phyloP scores from a whole-genome alignment of 2,888 invertebrate species.

The Norana najaformis region DNA sequence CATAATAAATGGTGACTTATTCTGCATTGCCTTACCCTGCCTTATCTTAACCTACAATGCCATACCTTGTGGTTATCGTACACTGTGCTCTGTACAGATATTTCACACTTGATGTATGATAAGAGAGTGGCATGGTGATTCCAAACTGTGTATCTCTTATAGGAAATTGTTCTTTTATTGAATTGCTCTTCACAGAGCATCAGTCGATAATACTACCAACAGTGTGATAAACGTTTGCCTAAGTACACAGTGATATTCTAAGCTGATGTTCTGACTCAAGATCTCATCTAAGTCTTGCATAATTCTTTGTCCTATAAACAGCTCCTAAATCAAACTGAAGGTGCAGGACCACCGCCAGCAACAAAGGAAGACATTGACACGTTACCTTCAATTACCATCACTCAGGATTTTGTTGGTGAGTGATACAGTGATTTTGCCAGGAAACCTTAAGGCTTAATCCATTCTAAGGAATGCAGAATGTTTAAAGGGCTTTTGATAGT shows the following conservation, averaged over 20 bases:
- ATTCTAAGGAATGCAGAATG: no score
- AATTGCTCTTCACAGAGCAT: neutral
- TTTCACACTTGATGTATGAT: neutral
- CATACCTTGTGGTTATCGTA: neutral
- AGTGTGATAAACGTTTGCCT: neutral
- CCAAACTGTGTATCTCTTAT: neutral
- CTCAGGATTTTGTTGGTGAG: conserved; percentile 76
- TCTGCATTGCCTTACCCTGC: neutral
- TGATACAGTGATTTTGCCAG: conserved; percentile 43
- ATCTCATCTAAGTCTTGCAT: neutral
- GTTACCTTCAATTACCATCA: conserved; percentile 77
- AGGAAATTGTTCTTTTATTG: neutral
- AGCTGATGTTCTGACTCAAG: neutral
- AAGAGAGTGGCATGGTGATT: neutral
- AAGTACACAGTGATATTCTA: no score
- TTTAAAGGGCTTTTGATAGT: no score
- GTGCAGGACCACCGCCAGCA: conserved; percentile 84
- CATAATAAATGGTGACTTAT: neutral
- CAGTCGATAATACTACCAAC: neutral
- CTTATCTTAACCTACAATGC: neutral
- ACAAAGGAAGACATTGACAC: conserved; percentile 82
- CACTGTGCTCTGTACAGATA: neutral
- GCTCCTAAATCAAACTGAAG: conserved; percentile 89
- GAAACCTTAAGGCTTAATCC: neutral
- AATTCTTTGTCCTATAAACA: conserved; percentile 45